Evolutionary conservation across 2,888 invertebrate genomes (phyloP).

Genomic region (Acrobasis repandana): DNA sequence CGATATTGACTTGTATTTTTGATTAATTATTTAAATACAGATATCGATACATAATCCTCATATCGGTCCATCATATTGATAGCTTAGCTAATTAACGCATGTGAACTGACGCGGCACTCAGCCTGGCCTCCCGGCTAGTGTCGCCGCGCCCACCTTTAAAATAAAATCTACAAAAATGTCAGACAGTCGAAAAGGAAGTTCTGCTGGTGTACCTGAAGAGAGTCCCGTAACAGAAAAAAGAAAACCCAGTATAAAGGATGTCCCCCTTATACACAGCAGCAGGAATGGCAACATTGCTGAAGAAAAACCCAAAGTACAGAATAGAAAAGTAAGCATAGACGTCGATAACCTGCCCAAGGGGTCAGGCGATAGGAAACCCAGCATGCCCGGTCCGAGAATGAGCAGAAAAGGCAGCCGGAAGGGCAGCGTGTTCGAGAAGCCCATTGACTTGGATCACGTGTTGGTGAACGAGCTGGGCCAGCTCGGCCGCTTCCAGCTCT

Average conservation of each 20-base stretch:
- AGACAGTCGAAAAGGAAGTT: neutral
- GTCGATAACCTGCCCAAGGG: neutral
- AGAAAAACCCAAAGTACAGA: neutral
- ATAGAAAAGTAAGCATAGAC: constrained; percentile 9
- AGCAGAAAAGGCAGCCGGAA: constrained; percentile 15
- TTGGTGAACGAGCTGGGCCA: constrained; percentile 77
- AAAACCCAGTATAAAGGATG: neutral
- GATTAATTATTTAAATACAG: neutral
- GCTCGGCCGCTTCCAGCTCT: constrained; percentile 84
- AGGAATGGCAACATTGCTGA: neutral
- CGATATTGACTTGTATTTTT: no score
- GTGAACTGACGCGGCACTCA: neutral
- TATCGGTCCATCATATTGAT: neutral
- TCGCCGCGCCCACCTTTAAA: neutral
- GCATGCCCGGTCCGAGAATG: neutral
- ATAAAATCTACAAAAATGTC: neutral
- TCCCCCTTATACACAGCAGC: neutral
- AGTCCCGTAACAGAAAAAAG: neutral
- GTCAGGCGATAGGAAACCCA: constrained; percentile 1
- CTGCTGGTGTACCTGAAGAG: neutral
- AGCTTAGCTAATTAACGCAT: neutral
- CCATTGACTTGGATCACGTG: constrained; percentile 65
- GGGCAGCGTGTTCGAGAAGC: constrained; percentile 15
- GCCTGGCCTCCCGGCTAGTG: neutral
- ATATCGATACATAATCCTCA: neutral